Percentiles rank a stretch among this genome's conserved stretches.
Evolutionary conservation across 2,797 vertebrate genomes (phyloP).

Genomic region (Petrocephalus sullivani): DNA sequence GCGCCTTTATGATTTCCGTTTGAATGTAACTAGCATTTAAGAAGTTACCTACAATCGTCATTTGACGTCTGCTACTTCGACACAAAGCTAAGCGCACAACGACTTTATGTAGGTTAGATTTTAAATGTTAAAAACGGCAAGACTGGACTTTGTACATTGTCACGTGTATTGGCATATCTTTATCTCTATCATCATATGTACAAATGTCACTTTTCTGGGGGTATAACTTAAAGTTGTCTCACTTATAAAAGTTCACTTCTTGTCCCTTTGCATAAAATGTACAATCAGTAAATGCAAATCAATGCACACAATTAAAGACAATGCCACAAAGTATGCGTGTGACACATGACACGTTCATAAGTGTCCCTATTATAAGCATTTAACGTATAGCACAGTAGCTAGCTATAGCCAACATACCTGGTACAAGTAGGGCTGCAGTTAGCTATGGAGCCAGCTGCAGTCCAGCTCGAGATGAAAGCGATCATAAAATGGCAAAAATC

Average conservation of each 20-base stretch:
- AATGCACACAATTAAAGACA: neutral
- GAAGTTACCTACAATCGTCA: neutral
- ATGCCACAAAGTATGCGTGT: neutral
- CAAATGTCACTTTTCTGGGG: neutral
- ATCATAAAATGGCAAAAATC: constrained; percentile 47
- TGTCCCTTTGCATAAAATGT: neutral
- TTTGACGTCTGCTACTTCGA: constrained; percentile 21
- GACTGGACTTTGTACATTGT: neutral
- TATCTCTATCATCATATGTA: neutral
- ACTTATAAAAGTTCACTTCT: constrained; percentile 9
- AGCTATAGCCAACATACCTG: constrained; percentile 61
- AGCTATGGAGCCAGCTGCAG: constrained; percentile 55
- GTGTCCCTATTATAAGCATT: constrained; percentile 4
- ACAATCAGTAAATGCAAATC: neutral
- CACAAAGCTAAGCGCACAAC: constrained; percentile 8
- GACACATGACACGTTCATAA: neutral
- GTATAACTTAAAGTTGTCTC: neutral
- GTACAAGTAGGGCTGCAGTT: constrained; percentile 48
- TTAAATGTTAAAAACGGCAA: neutral
- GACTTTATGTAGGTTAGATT: neutral
- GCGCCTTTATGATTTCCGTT: neutral
- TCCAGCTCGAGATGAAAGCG: constrained; percentile 58
- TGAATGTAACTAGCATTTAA: neutral
- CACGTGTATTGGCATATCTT: neutral
- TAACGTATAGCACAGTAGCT: constrained; percentile 33